These are phyloP conservation scores for Heliconius hermathena DNA, from an alignment of 1,140 invertebrate species.

Conservation along the genomic window DNA sequence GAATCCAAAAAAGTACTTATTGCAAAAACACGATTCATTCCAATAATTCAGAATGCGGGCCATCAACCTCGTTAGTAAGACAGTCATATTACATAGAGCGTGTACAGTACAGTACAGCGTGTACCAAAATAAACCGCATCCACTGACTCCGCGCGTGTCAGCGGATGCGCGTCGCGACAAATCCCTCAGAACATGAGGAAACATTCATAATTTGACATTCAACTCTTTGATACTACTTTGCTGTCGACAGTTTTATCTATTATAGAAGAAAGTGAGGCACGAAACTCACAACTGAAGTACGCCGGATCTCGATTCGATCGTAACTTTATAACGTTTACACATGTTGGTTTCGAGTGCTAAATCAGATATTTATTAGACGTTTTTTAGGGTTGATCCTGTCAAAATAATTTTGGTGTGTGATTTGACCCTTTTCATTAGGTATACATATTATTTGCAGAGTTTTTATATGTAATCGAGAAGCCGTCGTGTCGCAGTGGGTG, in stretches of 20 bases:
- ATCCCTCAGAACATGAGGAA: constrained; percentile 71
- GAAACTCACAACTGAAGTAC: not conserved
- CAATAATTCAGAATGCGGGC: constrained; percentile 6
- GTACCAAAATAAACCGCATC: constrained; percentile 2
- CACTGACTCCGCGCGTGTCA: not conserved
- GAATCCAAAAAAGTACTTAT: not conserved
- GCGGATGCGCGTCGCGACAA: constrained; percentile 71
- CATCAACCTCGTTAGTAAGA: constrained; percentile 3
- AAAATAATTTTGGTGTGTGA: not conserved
- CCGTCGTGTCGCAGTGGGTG: too few relatives aligned
- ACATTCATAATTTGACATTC: constrained; percentile 71
- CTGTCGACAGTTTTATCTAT: constrained; percentile 4
- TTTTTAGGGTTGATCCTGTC: not conserved
- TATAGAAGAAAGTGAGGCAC: not conserved
- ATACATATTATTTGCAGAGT: not conserved
- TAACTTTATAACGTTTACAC: not conserved
- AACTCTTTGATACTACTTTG: constrained; percentile 61
- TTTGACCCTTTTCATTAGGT: not conserved
- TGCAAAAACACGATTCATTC: not conserved
- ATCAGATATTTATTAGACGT: not conserved
- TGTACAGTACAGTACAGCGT: not conserved
- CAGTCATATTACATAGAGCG: not conserved
- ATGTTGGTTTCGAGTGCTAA: not conserved
- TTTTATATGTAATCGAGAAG: not conserved
- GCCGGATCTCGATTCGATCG: not conserved